A percentile compares a stretch with the other conserved stretches of the same genome.
Evolutionary conservation across 2,888 invertebrate genomes (phyloP).

Genomic region (Drosophila macrospina): DNA sequence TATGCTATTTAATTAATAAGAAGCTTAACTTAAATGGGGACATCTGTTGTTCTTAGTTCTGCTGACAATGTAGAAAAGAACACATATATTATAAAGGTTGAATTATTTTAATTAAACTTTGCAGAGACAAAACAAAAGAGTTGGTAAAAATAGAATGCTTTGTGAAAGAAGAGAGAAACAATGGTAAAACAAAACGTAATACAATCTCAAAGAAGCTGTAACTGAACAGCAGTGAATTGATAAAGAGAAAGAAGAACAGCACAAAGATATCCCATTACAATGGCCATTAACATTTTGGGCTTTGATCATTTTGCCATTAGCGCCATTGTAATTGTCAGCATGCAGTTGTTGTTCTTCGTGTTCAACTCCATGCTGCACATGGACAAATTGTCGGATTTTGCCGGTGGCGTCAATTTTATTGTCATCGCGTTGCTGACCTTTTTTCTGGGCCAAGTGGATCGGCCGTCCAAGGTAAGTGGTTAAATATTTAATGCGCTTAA

Average conservation of each 20-base stretch:
- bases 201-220: background rate
- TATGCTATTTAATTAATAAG: too few relatives aligned
- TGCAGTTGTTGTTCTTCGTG: constrained; percentile 95
- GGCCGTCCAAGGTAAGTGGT: constrained; percentile 87
- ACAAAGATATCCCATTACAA: constrained; percentile 36
- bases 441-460: constrained; percentile 92
- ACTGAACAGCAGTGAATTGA: background rate
- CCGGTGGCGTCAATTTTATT: constrained; percentile 96
- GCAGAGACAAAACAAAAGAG: too few relatives aligned
- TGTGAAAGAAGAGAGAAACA: background rate
- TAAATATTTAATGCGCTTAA: constrained; percentile 22
- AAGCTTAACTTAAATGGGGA: too few relatives aligned
- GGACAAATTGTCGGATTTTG: constrained; percentile 97
- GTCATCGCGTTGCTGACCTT: constrained; percentile 95
- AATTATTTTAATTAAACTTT: too few relatives aligned
- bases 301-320: constrained; percentile 94
- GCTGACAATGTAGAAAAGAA: too few relatives aligned
- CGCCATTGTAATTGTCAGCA: constrained; percentile 92
- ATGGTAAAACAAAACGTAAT: background rate
- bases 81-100: too few relatives aligned
- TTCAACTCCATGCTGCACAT: constrained; percentile 94
- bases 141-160: background rate
- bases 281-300: constrained; percentile 88
- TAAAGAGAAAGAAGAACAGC: background rate
- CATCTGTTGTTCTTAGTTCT: too few relatives aligned